A percentile compares a stretch with the other conserved stretches of the same genome.
These are phyloP conservation scores for Muscicapa striata DNA, from an alignment of 2,797 vertebrate species.

Conservation along the genomic window DNA sequence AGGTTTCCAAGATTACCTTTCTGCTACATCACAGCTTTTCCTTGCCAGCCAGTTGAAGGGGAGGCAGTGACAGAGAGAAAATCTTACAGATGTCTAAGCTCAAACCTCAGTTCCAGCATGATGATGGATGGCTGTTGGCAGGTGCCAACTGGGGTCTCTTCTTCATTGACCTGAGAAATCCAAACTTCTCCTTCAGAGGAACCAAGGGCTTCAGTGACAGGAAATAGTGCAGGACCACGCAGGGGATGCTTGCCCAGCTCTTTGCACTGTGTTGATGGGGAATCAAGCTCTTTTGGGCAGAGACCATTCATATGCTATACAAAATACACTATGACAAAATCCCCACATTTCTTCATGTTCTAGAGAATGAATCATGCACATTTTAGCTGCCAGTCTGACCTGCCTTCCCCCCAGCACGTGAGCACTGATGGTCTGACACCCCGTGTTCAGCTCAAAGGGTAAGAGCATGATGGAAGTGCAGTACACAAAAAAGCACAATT, in stretches of 20 bases:
- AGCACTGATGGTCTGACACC: rapidly evolving
- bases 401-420: rapidly evolving
- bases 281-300: neutral
- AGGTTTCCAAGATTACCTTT: neutral
- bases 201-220: neutral
- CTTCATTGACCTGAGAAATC: neutral
- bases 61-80: neutral
- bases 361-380: neutral
- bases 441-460: neutral
- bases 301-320: neutral
- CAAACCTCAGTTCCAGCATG: neutral
- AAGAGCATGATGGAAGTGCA: neutral
- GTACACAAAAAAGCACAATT: neutral
- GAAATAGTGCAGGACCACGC: neutral
- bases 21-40: neutral
- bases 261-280: neutral
- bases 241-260: neutral
- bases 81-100: neutral
- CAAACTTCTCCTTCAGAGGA: neutral
- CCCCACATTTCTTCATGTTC: rapidly evolving
- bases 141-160: neutral
- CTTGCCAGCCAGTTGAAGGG: neutral
- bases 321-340: neutral
- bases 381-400: neutral
- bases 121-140: neutral